phyloP scores from a whole-genome alignment of 1,140 invertebrate species.

The Musca domestica region DNA sequence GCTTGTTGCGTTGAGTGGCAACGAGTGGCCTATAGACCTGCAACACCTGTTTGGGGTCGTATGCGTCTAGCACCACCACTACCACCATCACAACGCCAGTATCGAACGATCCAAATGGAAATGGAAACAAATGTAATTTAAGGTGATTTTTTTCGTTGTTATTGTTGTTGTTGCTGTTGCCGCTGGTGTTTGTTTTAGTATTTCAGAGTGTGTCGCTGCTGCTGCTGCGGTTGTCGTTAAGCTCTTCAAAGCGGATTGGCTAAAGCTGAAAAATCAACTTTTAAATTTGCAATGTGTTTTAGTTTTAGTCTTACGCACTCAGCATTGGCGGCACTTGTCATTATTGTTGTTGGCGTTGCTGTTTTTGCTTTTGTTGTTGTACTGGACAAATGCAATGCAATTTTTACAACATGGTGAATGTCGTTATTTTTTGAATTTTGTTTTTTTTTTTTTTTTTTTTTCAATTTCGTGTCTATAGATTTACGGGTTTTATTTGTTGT shows the following conservation, averaged over 20 bases:
- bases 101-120: background rate
- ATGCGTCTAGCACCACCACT: background rate
- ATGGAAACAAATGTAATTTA: constrained; percentile 17
- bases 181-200: too few species aligned
- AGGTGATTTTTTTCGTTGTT: constrained; percentile 3
- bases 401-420: constrained; percentile 17
- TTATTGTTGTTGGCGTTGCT: too few species aligned
- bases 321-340: too few species aligned
- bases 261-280: constrained; percentile 19
- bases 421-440: constrained; percentile 5
- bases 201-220: too few species aligned
- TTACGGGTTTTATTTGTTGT: too few species aligned
- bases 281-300: constrained; percentile 5
- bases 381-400: too few species aligned
- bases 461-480: too few species aligned
- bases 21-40: constrained; percentile 8
- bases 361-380: too few species aligned
- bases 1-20: background rate
- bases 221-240: background rate
- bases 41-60: constrained; percentile 15
- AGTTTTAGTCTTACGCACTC: constrained; percentile 17
- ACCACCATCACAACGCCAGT: background rate
- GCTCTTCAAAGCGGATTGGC: constrained; percentile 19
- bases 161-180: too few species aligned
- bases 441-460: background rate